Evolutionary conservation across 2,888 invertebrate species (phyloP), one percentile per base, ranked within the genome.

Genomic region (Deilephila elpenor): DNA sequence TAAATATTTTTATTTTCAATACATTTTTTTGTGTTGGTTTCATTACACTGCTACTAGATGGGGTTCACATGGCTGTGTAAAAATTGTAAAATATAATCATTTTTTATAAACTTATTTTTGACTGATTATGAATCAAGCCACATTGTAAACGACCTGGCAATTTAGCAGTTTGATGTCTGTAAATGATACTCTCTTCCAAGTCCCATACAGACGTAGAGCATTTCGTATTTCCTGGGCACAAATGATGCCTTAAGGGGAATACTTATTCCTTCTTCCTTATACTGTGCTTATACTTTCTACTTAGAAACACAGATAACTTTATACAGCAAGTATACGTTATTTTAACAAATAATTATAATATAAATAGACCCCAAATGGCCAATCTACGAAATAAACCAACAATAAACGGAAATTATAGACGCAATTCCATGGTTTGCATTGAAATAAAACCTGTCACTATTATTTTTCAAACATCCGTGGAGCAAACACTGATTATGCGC

Each of bases 401-500:
- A 59, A 59, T 20, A 59, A 20, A 59, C 7, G 19, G 25, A 29
- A 60, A 4, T 7, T 60, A 60, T 3, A 32, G 14, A 29, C 11
- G 5, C 17, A 29, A 17, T 60, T 60, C 32, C 32, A 17, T 19
- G 19, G 61, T 34, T 19, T 32, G 29, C 29, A 61, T 25, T 61
- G 11, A 61, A 17, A 61, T 29, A 62, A 62, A 32, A 67, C 20
- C 6, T 67, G 44, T 6, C n/a, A 34, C 44, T n/a, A 37, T 25
- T 25, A 17, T 51, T 67, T 44, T 67, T 51, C 44, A 25, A 67
- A 67, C 17, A 25, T 34, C 19, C 8, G 37, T n/a, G n/a, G 20
- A 67, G 44, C 67, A 51, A 51, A 25, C 44, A 37, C 37, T 67
- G 25, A 67, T 67, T 67, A 67, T 67, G 67, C 67, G 51, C 17